These are phyloP conservation scores for Macroglossus sobrinus DNA, from an alignment of 2,113 vertebrate species.

Conservation along the genomic window DNA sequence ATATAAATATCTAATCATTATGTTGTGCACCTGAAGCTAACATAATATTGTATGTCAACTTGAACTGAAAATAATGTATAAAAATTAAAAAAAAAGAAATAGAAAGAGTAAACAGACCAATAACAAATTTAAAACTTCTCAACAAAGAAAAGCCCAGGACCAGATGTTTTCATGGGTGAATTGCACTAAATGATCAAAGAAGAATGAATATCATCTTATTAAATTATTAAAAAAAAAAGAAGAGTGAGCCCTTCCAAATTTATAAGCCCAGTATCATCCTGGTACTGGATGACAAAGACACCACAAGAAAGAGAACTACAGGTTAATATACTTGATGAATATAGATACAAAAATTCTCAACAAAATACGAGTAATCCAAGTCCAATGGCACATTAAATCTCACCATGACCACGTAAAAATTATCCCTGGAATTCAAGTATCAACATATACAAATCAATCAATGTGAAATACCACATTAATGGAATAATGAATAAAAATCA, in stretches of 20 bases:
- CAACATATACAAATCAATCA: neutral
- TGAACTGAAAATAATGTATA: no score
- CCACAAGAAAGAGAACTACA: neutral
- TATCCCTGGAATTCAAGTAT: neutral
- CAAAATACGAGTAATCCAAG: neutral
- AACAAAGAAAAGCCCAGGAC: neutral
- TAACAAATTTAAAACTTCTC: neutral
- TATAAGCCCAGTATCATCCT: neutral
- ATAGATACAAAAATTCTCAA: neutral
- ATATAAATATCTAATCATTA: no score
- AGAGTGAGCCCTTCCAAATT: neutral
- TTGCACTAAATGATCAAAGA: neutral
- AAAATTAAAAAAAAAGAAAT: neutral
- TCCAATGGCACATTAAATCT: neutral
- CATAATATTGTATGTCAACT: no score
- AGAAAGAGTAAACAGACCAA: neutral
- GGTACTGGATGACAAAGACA: neutral
- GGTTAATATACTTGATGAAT: neutral
- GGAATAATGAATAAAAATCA: neutral
- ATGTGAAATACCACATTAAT: neutral
- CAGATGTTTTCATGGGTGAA: neutral
- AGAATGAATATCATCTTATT: neutral
- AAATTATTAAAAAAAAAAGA: neutral
- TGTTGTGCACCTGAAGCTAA: no score
- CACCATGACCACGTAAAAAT: neutral